These are phyloP conservation scores for Bedellia somnulentella DNA, from an alignment of 2,888 invertebrate species.

Conservation along the genomic window DNA sequence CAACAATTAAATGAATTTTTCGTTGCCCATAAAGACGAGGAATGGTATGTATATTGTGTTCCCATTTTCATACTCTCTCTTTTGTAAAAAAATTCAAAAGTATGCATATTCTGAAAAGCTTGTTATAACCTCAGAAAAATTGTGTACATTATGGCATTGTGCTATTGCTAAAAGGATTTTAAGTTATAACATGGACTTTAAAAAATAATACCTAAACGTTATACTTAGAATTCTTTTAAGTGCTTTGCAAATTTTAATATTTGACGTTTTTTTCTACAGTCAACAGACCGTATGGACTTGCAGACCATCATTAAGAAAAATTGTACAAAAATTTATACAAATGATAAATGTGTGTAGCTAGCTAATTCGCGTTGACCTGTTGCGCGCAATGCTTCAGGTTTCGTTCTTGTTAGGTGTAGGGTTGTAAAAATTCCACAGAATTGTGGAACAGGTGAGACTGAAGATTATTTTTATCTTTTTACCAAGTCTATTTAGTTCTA, in stretches of 20 bases:
- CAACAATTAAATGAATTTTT: conserved; percentile 98
- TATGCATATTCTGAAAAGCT: background rate
- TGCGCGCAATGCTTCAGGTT: conserved; percentile 64
- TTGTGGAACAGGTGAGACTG: conserved; percentile 58
- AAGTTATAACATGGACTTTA: conserved; percentile 17
- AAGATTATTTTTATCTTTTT: conserved; percentile 48
- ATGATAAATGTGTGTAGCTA: conserved; percentile 56
- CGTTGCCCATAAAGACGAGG: conserved; percentile 98
- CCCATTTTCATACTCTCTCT: conserved; percentile 1
- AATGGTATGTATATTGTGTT: conserved; percentile 78
- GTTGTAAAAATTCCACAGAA: conserved; percentile 40
- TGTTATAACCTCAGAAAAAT: no score
- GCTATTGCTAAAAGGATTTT: conserved; percentile 47
- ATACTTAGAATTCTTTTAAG: conserved; percentile 31
- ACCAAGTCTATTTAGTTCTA: conserved; percentile 43
- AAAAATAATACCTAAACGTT: conserved; percentile 1
- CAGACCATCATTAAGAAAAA: conserved; percentile 50
- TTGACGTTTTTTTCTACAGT: conserved; percentile 61
- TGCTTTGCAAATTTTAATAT: conserved; percentile 47
- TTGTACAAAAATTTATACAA: conserved; percentile 40
- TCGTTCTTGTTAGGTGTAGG: conserved; percentile 57
- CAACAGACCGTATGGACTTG: conserved; percentile 53
- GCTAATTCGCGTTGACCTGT: conserved; percentile 56
- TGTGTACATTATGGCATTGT: conserved; percentile 16
- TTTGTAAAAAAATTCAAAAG: background rate